phyloP scores from a whole-genome alignment of 2,888 invertebrate genomes.

The Drosophila neoperkinsi region DNA sequence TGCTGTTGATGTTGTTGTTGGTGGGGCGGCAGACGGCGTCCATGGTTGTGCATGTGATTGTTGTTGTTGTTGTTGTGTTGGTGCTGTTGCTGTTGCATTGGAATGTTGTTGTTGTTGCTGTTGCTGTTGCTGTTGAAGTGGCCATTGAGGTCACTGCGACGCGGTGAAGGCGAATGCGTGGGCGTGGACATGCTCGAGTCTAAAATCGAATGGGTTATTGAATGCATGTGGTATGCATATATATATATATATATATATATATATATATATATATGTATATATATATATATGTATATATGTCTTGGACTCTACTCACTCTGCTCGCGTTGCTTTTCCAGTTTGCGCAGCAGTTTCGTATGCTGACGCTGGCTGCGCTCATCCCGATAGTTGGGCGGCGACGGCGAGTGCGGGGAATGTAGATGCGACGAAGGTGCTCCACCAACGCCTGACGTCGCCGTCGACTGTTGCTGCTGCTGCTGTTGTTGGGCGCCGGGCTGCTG shows the following conservation, averaged over 20 bases:
- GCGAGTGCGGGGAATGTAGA: slow-evolving; percentile 89
- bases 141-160: slow-evolving; percentile 89
- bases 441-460: slow-evolving; percentile 36
- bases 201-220: slow-evolving; percentile 29
- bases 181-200: slow-evolving; percentile 86
- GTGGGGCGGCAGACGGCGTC: slow-evolving; percentile 60
- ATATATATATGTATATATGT: no score
- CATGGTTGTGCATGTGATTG: slow-evolving; percentile 52
- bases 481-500: slow-evolving; percentile 68
- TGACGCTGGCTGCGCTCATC: slow-evolving; percentile 92
- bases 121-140: slow-evolving; percentile 72
- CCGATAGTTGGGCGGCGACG: slow-evolving; percentile 89
- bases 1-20: slow-evolving; percentile 40
- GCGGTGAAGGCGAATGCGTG: slow-evolving; percentile 88
- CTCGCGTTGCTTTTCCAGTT: slow-evolving; percentile 89
- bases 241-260: no score
- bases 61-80: slow-evolving; percentile 40
- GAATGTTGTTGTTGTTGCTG: slow-evolving; percentile 69
- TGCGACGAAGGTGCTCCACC: slow-evolving; percentile 42
- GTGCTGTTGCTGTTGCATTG: slow-evolving; percentile 63
- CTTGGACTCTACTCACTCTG: slow-evolving; percentile 85
- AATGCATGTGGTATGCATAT: neutral
- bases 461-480: slow-evolving; percentile 65
- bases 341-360: slow-evolving; percentile 91
- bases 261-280: no score